A percentile compares a stretch with the other conserved stretches of the same genome.
These are phyloP conservation scores for Synanthedon formicaeformis DNA, from an alignment of 2,888 invertebrate species.

Conservation along the genomic window DNA sequence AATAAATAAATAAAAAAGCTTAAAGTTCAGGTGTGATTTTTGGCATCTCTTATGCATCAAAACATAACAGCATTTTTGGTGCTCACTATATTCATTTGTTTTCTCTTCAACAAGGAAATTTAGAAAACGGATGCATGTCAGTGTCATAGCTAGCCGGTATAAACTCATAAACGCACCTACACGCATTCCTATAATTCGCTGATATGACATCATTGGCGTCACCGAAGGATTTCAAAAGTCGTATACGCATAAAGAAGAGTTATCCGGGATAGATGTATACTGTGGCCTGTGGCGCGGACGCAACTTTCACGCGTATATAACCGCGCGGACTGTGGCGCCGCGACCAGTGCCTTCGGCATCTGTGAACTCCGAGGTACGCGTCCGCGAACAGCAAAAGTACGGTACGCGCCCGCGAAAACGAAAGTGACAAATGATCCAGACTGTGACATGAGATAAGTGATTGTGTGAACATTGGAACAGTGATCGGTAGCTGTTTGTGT, in stretches of 20 bases:
- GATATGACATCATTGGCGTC: slow-evolving; percentile 35
- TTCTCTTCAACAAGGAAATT: too few species aligned
- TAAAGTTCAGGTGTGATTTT: too few species aligned
- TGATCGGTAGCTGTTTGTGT: slow-evolving; percentile 60
- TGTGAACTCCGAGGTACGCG: slow-evolving; percentile 33
- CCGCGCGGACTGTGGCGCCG: slow-evolving; percentile 37
- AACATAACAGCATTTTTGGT: too few species aligned
- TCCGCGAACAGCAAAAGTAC: slow-evolving; percentile 11
- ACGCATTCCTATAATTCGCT: slow-evolving; percentile 7
- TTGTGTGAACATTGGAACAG: slow-evolving; percentile 61
- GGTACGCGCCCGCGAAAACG: slow-evolving; percentile 37
- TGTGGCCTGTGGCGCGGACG: slow-evolving; percentile 32
- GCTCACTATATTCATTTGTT: too few species aligned
- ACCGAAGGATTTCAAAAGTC: slow-evolving; percentile 55
- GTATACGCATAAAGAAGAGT: slow-evolving; percentile 24
- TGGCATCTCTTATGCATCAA: too few species aligned
- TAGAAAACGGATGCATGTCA: too few species aligned
- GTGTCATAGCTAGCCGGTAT: too few species aligned
- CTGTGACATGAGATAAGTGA: slow-evolving; percentile 46
- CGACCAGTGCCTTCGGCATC: slow-evolving; percentile 51
- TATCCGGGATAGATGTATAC: slow-evolving; percentile 53
- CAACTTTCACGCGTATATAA: slow-evolving; percentile 69
- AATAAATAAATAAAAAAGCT: too few species aligned
- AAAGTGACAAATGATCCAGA: slow-evolving; percentile 48
- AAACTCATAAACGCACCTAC: slow-evolving; percentile 8